These are phyloP conservation scores for Lucinisca nassula DNA, from an alignment of 2,888 invertebrate species.

Conservation along the genomic window DNA sequence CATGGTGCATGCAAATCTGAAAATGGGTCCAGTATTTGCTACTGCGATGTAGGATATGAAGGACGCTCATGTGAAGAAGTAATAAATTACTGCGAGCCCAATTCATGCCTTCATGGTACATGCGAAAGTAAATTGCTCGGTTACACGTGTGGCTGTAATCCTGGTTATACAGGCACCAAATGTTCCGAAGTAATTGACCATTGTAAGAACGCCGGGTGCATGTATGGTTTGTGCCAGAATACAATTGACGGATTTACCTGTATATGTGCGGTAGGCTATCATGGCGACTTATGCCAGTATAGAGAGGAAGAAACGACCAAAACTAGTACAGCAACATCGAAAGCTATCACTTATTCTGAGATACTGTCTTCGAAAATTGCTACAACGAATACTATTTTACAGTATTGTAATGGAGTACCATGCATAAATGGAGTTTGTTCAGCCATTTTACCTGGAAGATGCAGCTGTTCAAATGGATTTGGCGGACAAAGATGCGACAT, in stretches of 20 bases:
- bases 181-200: slow-evolving; percentile 41
- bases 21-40: neutral
- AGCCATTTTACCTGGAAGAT: slow-evolving; percentile 26
- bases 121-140: slow-evolving; percentile 10
- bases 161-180: slow-evolving; percentile 31
- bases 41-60: slow-evolving; percentile 15
- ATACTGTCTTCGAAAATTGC: neutral
- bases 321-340: neutral
- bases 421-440: slow-evolving; percentile 43
- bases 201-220: slow-evolving; percentile 40
- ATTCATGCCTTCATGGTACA: slow-evolving; percentile 28
- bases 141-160: slow-evolving; percentile 32
- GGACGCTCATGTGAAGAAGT: slow-evolving; percentile 12
- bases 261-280: slow-evolving; percentile 49
- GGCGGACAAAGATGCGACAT: slow-evolving; percentile 38
- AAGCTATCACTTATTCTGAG: neutral
- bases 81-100: slow-evolving; percentile 21
- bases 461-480: slow-evolving; percentile 45
- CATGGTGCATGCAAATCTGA: slow-evolving; percentile 17
- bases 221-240: slow-evolving; percentile 55
- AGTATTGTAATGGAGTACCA: slow-evolving; percentile 1
- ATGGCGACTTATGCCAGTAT: slow-evolving; percentile 45
- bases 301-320: slow-evolving; percentile 5
- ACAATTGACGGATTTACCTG: slow-evolving; percentile 30
- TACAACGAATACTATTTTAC: neutral